Conservation (phyloP, 2,113 vertebrate genomes). For the Athene noctua region DNA sequence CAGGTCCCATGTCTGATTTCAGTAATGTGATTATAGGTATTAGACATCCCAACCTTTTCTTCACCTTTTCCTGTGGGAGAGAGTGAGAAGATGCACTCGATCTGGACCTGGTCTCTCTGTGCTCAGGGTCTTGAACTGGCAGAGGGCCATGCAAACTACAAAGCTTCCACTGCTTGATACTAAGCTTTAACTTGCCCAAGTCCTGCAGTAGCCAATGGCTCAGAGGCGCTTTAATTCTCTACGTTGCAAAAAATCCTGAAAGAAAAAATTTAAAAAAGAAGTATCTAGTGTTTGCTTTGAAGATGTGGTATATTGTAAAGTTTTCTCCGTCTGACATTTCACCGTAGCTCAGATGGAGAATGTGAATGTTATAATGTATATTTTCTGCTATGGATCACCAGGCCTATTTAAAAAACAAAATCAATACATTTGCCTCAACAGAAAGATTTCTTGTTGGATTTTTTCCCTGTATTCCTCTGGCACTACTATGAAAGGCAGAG, state of each 20-base stretch:
- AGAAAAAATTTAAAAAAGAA: background rate
- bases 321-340: slow-evolving; percentile 15
- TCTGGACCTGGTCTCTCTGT: accelerated
- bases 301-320: background rate
- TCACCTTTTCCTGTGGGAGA: background rate
- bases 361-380: background rate
- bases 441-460: background rate
- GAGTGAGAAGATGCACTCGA: background rate
- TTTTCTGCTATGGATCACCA: slow-evolving; percentile 30
- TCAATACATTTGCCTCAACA: background rate
- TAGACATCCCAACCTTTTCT: background rate
- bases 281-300: background rate
- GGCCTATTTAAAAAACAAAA: background rate
- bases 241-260: background rate
- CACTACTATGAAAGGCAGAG: background rate
- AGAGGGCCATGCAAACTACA: background rate
- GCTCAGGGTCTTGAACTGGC: background rate
- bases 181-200: background rate
- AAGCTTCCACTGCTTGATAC: background rate
- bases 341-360: background rate
- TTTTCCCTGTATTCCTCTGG: background rate
- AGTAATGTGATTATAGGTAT: background rate
- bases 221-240: background rate
- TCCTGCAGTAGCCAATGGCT: background rate
- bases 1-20: background rate